These are phyloP conservation scores for Microcebus lehilahytsara DNA, from an alignment of 2,113 vertebrate genomes.

Conservation along the genomic window DNA sequence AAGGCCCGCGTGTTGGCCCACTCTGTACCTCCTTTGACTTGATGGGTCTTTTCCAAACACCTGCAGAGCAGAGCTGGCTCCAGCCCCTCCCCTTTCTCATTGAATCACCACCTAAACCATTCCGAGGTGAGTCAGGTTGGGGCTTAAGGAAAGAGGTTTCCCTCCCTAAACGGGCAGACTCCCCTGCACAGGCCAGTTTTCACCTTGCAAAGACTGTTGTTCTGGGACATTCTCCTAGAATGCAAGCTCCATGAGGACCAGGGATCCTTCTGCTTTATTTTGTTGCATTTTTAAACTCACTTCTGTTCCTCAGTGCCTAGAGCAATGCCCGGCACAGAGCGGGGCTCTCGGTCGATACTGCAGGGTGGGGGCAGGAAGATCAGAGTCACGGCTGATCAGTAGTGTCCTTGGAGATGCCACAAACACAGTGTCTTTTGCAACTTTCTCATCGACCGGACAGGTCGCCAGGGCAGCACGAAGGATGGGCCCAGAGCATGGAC, in stretches of 20 bases:
- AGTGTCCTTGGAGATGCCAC: rapidly evolving
- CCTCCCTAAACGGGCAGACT: rapidly evolving
- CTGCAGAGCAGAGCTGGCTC: background rate
- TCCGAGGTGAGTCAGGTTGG: rapidly evolving
- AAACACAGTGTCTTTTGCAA: rapidly evolving
- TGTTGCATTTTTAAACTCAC: background rate
- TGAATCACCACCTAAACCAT: background rate
- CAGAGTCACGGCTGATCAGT: rapidly evolving
- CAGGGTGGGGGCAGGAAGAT: rapidly evolving
- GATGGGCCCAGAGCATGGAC: rapidly evolving
- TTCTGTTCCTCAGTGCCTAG: background rate
- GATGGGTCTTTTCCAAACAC: background rate
- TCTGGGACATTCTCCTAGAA: background rate
- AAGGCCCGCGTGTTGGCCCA: background rate
- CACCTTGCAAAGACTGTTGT: background rate
- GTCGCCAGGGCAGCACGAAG: rapidly evolving
- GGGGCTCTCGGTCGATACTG: rapidly evolving
- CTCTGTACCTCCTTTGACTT: rapidly evolving
- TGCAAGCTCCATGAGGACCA: background rate
- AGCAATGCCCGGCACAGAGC: too few relatives aligned
- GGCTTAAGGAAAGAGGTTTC: background rate
- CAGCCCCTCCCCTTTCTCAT: background rate
- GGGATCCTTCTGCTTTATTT: background rate
- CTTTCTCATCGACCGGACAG: background rate
- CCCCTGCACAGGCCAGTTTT: background rate